These are phyloP conservation scores for Hyphantria cunea DNA, from an alignment of 1,140 invertebrate species.

Conservation along the genomic window DNA sequence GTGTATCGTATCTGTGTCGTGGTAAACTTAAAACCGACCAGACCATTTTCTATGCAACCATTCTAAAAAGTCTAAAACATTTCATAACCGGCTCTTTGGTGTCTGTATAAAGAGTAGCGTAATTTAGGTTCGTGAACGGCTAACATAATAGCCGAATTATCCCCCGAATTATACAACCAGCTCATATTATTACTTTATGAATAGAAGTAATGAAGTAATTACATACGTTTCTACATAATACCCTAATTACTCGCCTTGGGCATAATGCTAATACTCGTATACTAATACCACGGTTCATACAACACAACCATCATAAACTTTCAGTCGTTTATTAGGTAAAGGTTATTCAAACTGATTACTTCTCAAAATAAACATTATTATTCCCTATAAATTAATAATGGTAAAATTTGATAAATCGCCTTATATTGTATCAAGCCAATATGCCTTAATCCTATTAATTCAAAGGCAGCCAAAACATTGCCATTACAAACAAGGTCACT, in stretches of 20 bases:
- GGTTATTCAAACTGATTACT: not conserved
- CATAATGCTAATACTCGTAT: not conserved
- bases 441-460: not conserved
- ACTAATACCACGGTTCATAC: too few species aligned
- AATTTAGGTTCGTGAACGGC: too few species aligned
- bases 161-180: not conserved
- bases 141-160: too few species aligned
- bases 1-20: too few species aligned
- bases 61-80: too few species aligned
- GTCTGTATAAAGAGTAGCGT: too few species aligned
- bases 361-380: not conserved
- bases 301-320: too few species aligned
- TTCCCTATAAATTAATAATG: not conserved
- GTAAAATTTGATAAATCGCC: too few species aligned
- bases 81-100: too few species aligned
- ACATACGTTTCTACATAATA: not conserved
- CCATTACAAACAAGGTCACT: conserved; percentile 1
- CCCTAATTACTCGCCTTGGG: not conserved
- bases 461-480: not conserved
- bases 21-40: too few species aligned
- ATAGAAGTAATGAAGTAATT: not conserved
- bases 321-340: too few species aligned
- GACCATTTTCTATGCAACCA: too few species aligned
- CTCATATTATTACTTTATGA: not conserved
- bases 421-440: not conserved